These are phyloP conservation scores for Palythoa heliodiscus DNA, from an alignment of 92 coral and sea anemone genomes.

Conservation along the genomic window DNA sequence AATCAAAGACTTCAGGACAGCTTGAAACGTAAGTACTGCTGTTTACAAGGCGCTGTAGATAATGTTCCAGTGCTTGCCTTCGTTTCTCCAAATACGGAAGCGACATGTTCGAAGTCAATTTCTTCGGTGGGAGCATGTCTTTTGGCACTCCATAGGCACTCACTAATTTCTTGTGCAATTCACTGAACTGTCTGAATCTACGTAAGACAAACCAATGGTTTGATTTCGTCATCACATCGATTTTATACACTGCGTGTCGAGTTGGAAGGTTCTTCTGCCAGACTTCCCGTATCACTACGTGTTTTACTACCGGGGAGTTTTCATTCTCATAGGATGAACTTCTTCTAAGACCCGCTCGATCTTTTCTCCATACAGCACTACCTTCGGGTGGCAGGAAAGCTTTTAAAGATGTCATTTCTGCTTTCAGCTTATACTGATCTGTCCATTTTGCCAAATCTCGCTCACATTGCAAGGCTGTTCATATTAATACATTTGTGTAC, in stretches of 20 bases:
- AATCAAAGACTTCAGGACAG: conserved; percentile 85
- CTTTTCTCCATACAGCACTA: conserved; percentile 94
- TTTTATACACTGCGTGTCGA: conserved; percentile 94
- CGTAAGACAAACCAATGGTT: conserved; percentile 97
- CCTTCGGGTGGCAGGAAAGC: conserved; percentile 92
- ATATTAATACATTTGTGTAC: background rate
- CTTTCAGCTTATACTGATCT: background rate
- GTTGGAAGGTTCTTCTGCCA: conserved; percentile 90
- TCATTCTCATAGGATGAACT: conserved; percentile 69
- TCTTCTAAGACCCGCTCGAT: conserved; percentile 59
- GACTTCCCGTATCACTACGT: conserved; percentile 95
- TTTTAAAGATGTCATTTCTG: conserved; percentile 81
- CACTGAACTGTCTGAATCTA: conserved; percentile 86
- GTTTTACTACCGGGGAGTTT: conserved; percentile 75
- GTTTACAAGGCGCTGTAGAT: conserved; percentile 93
- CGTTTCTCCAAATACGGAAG: conserved; percentile 79
- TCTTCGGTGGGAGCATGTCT: conserved; percentile 97
- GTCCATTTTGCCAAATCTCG: background rate
- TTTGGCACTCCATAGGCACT: conserved; percentile 84
- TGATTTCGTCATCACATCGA: conserved; percentile 97
- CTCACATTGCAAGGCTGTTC: background rate
- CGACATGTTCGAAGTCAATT: conserved; percentile 80
- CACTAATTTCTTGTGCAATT: conserved; percentile 81
- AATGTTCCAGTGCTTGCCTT: conserved; percentile 90
- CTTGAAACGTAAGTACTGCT: conserved; percentile 88